A percentile compares a stretch with the other conserved stretches of the same genome.
Conservation (phyloP, 2,888 invertebrate genomes). For the Agrilus biguttatus region DNA sequence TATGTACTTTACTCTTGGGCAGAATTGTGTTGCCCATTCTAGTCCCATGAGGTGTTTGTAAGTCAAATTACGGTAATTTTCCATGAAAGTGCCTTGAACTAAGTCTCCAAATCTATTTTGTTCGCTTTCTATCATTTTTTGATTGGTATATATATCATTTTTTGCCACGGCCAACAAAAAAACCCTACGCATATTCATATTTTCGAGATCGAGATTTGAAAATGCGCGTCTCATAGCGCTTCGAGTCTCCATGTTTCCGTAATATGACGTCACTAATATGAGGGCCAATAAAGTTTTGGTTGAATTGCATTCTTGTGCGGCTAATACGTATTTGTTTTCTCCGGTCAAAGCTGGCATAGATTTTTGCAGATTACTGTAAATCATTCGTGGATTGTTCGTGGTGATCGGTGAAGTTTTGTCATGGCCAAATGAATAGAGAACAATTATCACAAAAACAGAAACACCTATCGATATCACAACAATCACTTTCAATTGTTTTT, state of each 20-base stretch:
- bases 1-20: slow-evolving; percentile 44
- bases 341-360: too few species aligned
- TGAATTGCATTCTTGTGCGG: background rate
- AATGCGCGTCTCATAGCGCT: slow-evolving; percentile 57
- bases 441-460: too few species aligned
- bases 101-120: slow-evolving; percentile 49
- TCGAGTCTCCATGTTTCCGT: slow-evolving; percentile 53
- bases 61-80: slow-evolving; percentile 68
- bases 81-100: slow-evolving; percentile 61
- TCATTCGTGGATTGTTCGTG: too few species aligned
- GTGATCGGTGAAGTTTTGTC: too few species aligned
- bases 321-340: background rate
- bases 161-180: slow-evolving; percentile 52
- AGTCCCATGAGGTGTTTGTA: slow-evolving; percentile 73
- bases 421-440: too few species aligned
- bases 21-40: slow-evolving; percentile 54
- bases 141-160: slow-evolving; percentile 37
- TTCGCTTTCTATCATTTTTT: slow-evolving; percentile 46
- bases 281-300: slow-evolving; percentile 17
- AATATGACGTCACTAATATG: slow-evolving; percentile 62
- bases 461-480: too few species aligned
- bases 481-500: too few species aligned
- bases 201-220: slow-evolving; percentile 38
- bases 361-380: too few species aligned
- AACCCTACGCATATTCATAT: slow-evolving; percentile 45